Evolutionary conservation across 2,113 vertebrate genomes (phyloP).

Genomic region (Phalacrocorax aristotelis): DNA sequence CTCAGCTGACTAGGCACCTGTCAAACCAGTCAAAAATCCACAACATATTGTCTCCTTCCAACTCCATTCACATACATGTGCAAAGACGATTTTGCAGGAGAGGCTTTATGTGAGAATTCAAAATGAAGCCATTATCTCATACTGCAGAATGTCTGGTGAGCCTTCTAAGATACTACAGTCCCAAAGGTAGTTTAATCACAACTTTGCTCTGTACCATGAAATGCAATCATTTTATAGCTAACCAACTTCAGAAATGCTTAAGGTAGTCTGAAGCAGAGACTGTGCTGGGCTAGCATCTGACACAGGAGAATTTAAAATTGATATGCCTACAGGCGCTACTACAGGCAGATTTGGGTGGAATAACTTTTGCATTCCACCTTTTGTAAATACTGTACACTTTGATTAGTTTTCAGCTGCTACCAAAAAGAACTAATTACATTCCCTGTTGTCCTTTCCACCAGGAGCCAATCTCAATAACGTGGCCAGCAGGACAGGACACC

Average conservation of each 20-base stretch:
- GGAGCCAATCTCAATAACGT: neutral
- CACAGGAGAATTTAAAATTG: neutral
- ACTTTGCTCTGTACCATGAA: neutral
- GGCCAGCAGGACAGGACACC: neutral
- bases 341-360: neutral
- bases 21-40: neutral
- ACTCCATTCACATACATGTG: neutral
- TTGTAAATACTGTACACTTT: neutral
- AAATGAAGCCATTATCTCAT: neutral
- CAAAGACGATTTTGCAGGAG: neutral
- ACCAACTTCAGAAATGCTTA: neutral
- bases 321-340: neutral
- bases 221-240: conserved; percentile 22
- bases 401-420: neutral
- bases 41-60: neutral
- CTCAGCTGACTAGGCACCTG: neutral
- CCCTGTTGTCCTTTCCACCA: too few species aligned
- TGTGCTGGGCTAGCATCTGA: neutral
- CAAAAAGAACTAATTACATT: neutral
- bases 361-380: neutral
- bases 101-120: neutral
- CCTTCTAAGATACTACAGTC: neutral
- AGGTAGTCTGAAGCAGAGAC: neutral
- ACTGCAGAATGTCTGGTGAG: neutral
- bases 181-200: neutral